Conservation (phyloP, 2,797 vertebrate species). For the Cyprinodon diabolis region DNA sequence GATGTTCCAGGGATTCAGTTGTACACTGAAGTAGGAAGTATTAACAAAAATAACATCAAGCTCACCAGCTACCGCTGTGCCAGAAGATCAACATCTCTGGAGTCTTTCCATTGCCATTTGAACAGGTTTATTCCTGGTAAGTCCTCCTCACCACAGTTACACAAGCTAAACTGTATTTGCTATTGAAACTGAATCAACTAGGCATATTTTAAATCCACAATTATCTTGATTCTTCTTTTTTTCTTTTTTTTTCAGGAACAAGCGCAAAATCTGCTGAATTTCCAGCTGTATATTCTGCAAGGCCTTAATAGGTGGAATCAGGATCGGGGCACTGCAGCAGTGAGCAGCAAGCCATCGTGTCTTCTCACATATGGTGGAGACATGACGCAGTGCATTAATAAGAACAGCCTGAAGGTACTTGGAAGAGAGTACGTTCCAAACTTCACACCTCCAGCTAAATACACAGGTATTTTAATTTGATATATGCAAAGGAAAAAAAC, state of each 20-base stretch:
- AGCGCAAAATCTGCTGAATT: neutral
- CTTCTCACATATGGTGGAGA: neutral
- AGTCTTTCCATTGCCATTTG: neutral
- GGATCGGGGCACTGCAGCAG: neutral
- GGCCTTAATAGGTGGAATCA: slow-evolving; percentile 14
- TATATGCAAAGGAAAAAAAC: too few relatives aligned
- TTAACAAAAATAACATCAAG: neutral
- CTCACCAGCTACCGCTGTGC: neutral
- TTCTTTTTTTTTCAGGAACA: neutral
- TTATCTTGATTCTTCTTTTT: neutral
- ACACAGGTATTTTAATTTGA: neutral
- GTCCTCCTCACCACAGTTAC: neutral
- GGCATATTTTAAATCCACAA: neutral
- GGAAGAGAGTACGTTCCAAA: neutral
- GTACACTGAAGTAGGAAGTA: neutral
- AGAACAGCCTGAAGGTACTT: neutral
- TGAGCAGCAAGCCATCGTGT: neutral
- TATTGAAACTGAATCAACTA: neutral
- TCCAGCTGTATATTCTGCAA: slow-evolving; percentile 1
- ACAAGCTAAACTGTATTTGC: neutral
- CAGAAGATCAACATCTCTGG: neutral
- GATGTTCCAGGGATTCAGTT: neutral
- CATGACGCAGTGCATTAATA: neutral
- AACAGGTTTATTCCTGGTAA: slow-evolving; percentile 2
- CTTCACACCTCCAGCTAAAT: neutral